Percentiles rank a stretch among this genome's conserved stretches.
These are phyloP conservation scores for Brenthis hecate DNA, from an alignment of 2,888 invertebrate species.

Conservation along the genomic window DNA sequence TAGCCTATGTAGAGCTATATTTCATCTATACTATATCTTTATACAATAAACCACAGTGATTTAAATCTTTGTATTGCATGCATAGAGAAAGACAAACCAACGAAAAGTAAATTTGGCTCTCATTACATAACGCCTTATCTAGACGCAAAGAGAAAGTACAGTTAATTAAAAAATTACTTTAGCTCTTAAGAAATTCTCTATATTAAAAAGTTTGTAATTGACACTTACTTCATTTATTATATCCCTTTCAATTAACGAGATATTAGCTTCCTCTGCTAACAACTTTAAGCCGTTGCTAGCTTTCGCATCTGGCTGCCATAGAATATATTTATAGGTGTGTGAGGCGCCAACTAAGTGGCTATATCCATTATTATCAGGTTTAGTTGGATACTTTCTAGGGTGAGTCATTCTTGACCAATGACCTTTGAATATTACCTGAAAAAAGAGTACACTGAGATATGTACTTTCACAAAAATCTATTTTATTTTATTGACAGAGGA, in stretches of 20 bases:
- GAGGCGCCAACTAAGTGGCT: conserved; percentile 73
- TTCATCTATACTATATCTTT: too few species aligned
- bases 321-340: conserved; percentile 54
- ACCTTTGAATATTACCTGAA: conserved; percentile 68
- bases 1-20: too few species aligned
- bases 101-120: too few species aligned
- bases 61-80: too few species aligned
- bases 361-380: conserved; percentile 70
- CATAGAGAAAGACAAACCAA: too few species aligned
- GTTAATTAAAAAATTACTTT: background rate
- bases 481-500: too few species aligned
- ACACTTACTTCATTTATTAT: conserved; percentile 59
- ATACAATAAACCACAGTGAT: too few species aligned
- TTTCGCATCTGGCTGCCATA: conserved; percentile 61
- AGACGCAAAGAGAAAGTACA: background rate
- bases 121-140: too few species aligned
- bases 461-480: too few species aligned
- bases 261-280: conserved; percentile 58
- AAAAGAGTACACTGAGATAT: background rate
- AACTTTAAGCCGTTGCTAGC: conserved; percentile 57
- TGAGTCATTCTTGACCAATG: conserved; percentile 71
- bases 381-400: conserved; percentile 65
- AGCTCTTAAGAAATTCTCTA: background rate
- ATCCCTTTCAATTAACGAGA: conserved; percentile 56
- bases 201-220: background rate